A percentile compares a stretch with the other conserved stretches of the same genome.
Conservation (phyloP, 2,888 invertebrate genomes). For the Cheilosia impressa region DNA sequence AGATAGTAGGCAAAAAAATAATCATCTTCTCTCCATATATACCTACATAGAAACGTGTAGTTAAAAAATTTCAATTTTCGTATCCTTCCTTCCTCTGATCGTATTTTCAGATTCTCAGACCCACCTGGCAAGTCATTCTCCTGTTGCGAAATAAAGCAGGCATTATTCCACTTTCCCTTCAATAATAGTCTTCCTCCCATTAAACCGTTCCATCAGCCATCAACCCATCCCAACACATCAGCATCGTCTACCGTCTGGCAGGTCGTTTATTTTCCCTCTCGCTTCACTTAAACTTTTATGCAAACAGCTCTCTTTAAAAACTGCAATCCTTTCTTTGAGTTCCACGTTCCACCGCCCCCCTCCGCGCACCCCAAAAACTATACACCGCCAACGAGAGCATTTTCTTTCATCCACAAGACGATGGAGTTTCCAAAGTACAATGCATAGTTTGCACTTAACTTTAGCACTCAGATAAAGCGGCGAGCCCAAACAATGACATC, state of each 20-base stretch:
- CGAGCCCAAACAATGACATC: constrained; percentile 51
- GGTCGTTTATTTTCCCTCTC: constrained; percentile 13
- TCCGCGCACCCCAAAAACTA: constrained; percentile 3
- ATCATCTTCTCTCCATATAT: too few relatives aligned
- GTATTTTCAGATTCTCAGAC: not conserved
- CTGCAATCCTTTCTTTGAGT: constrained; percentile 46
- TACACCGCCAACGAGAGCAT: constrained; percentile 8
- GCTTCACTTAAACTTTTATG: constrained; percentile 57
- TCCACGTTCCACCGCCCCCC: not conserved
- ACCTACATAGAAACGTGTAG: not conserved
- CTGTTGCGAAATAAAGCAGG: constrained; percentile 38
- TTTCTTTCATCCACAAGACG: constrained; percentile 29
- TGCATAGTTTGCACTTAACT: constrained; percentile 67
- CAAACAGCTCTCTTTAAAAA: constrained; percentile 44
- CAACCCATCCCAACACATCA: not conserved
- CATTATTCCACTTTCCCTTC: constrained; percentile 46
- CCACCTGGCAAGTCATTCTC: constrained; percentile 9
- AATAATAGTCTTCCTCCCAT: constrained; percentile 48
- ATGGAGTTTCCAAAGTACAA: constrained; percentile 49
- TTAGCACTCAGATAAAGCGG: constrained; percentile 51
- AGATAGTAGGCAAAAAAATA: too few relatives aligned
- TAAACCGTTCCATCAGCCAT: constrained; percentile 22
- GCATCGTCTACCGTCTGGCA: constrained; percentile 1
- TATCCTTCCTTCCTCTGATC: not conserved
- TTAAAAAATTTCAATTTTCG: not conserved